Percentiles rank a stretch among this genome's conserved stretches.
Evolutionary conservation across 1,140 invertebrate genomes (phyloP).

Genomic region (Thaumatotibia leucotreta): DNA sequence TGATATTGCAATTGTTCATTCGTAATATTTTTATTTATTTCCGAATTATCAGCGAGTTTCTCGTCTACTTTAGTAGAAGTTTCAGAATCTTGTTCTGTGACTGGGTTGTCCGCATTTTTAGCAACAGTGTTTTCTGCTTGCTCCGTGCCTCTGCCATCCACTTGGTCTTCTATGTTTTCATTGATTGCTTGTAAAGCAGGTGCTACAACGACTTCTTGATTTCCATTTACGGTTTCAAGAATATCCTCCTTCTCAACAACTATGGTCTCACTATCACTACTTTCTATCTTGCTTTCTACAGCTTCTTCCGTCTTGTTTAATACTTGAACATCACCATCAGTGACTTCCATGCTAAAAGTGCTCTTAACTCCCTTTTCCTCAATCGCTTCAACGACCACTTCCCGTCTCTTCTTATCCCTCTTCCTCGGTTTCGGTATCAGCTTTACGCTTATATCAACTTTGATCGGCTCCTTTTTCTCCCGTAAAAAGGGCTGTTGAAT

Average conservation of each 20-base stretch:
- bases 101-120: not conserved
- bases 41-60: not conserved
- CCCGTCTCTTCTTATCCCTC: slow-evolving; percentile 58
- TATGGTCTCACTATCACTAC: slow-evolving; percentile 3
- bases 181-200: not conserved
- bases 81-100: not conserved
- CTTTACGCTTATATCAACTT: slow-evolving; percentile 88
- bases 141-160: not conserved
- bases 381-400: slow-evolving; percentile 56
- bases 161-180: slow-evolving; percentile 17
- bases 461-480: slow-evolving; percentile 86
- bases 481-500: slow-evolving; percentile 81
- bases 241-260: not conserved
- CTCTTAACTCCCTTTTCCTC: slow-evolving; percentile 54
- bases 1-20: slow-evolving; percentile 14
- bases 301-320: slow-evolving; percentile 51
- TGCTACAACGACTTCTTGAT: not conserved
- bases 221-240: slow-evolving; percentile 7
- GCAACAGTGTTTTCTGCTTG: not conserved
- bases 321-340: slow-evolving; percentile 49
- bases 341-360: slow-evolving; percentile 66
- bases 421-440: slow-evolving; percentile 81
- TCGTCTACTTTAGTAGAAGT: not conserved
- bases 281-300: slow-evolving; percentile 22
- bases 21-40: not conserved